These are phyloP conservation scores for Rhinolophus sinicus DNA, from an alignment of 2,113 vertebrate genomes.

Conservation along the genomic window DNA sequence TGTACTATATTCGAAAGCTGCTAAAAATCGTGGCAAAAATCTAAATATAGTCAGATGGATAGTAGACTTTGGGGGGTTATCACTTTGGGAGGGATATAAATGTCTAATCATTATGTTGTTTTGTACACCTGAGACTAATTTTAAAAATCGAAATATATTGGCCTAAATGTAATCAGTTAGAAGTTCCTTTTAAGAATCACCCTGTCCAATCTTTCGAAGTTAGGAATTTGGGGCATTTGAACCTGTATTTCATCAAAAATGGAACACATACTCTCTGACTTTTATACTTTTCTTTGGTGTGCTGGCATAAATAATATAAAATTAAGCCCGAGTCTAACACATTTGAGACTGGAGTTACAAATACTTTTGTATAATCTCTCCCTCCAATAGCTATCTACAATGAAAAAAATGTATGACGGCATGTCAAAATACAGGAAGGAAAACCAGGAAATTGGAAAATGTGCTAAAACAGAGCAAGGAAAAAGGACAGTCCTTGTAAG, in stretches of 20 bases:
- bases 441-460: not conserved
- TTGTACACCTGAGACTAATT: no score
- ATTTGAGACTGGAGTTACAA: not conserved
- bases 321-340: not conserved
- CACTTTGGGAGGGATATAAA: no score
- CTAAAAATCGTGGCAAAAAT: not conserved
- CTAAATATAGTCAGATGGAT: not conserved
- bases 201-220: not conserved
- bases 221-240: not conserved
- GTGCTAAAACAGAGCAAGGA: not conserved
- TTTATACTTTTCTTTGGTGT: conserved; percentile 3
- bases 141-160: not conserved
- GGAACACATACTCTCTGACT: conserved; percentile 19
- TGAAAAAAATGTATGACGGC: not conserved
- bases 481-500: not conserved
- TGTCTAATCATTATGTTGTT: no score
- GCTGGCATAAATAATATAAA: not conserved
- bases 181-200: conserved; percentile 34
- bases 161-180: not conserved
- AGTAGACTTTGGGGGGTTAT: no score
- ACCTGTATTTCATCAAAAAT: conserved; percentile 13
- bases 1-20: not conserved
- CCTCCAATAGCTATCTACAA: not conserved
- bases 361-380: not conserved
- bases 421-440: not conserved